Evolutionary conservation across 1,140 invertebrate genomes (phyloP).

Genomic region (Trichonephila clavipes): DNA sequence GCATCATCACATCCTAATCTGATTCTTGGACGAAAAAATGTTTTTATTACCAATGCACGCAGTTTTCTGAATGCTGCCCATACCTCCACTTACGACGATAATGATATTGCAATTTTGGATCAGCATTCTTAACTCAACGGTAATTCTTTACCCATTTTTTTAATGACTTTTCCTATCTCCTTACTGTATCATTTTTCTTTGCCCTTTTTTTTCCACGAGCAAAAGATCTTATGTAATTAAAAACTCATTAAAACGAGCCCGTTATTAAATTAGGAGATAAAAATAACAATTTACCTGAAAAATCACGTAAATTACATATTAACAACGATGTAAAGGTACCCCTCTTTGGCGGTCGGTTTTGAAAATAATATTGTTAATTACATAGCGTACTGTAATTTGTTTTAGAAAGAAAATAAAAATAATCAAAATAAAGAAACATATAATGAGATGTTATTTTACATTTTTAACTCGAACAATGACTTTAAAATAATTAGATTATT

Average conservation of each 20-base stretch:
- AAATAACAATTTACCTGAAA: constrained; percentile 66
- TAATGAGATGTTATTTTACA: too few species aligned
- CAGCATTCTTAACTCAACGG: neutral
- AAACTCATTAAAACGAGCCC: constrained; percentile 65
- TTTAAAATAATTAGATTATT: too few species aligned
- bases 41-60: neutral
- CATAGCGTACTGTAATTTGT: neutral
- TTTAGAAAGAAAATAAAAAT: neutral
- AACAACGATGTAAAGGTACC: neutral
- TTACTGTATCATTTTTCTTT: neutral
- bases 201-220: neutral
- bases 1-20: neutral
- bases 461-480: too few species aligned
- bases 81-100: neutral
- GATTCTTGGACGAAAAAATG: constrained; percentile 11
- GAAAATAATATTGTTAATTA: neutral
- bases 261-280: constrained; percentile 68
- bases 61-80: neutral
- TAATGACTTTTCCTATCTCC: constrained; percentile 50
- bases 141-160: neutral
- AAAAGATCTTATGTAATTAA: constrained; percentile 63
- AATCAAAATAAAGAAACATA: neutral
- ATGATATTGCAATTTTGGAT: neutral
- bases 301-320: constrained; percentile 18
- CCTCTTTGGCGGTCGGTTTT: neutral